Base-by-base conservation (phyloP, 2,888 invertebrate species). In the Tillus elongatus region DNA sequence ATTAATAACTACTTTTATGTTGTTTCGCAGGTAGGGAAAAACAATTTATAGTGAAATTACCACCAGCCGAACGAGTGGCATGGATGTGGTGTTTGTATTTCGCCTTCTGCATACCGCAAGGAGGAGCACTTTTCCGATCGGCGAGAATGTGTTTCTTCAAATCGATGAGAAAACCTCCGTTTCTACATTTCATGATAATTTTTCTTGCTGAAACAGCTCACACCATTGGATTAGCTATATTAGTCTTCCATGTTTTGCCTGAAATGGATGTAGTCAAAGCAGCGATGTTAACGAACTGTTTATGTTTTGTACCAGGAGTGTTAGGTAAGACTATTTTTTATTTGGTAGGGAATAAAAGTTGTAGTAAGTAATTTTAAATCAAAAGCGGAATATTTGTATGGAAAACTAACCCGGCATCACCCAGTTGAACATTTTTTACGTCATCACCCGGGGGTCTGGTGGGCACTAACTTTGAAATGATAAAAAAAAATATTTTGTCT, bases 41-140 rank as follows among this genome's bases (percentile, higher is more conserved):
- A 64, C 82, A 82, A 66, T 91, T 85, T 62, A 72, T 82, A 56
- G 86, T 84, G 4, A 77, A 75, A 49, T 68, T 91, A 47, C 87
- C 90, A 13, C 82, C 84, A 50, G 81, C 82, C 51, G 91, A 92
- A 66, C 75, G 89, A 36, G 82, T 91, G 45, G 87, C 84, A 31
- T 92, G 91, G 91, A 85, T 89, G 64, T 93, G 93, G 91, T 86
- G 87, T 41, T 64, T 95, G 34, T 68, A 92, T 36, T 82, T 91
- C 46, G 87, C 86, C 2, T 90, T 88, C 57, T 75, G 86, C 24
- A 78, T 91, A 34, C 95, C 95, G 0, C 93, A 95, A 68, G 69
- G 89, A 39, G 88, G 93, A 36, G 79, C 87, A 2, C 69, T 92
- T 44, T 82, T 95, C 52, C 74, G 91, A 37, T 80, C 91, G 14